Conservation (phyloP, 2,888 invertebrate species). For the Tetropium fuscum region DNA sequence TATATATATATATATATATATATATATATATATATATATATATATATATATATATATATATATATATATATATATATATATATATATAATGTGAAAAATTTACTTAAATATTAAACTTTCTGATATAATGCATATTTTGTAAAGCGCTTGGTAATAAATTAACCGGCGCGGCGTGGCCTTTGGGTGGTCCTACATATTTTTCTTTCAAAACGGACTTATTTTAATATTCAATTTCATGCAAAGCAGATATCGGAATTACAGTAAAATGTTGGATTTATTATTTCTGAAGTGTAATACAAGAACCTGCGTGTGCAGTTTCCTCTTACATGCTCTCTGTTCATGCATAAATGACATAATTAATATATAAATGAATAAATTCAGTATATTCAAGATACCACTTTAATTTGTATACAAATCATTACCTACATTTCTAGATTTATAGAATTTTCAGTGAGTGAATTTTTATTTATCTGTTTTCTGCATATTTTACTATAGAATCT, state of each 20-base stretch:
- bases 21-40: no score
- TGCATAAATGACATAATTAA: neutral
- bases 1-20: no score
- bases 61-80: no score
- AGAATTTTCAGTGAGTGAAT: no score
- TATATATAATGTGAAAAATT: no score
- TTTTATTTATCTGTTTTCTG: no score
- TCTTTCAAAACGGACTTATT: neutral
- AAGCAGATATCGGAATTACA: constrained; percentile 6
- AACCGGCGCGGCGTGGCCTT: constrained; percentile 1
- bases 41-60: no score
- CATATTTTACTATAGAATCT: no score
- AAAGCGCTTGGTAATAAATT: constrained; percentile 27
- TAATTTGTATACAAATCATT: no score
- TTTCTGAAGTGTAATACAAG: constrained; percentile 11
- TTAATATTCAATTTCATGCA: constrained; percentile 18
- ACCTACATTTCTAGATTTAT: no score
- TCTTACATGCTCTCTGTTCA: constrained; percentile 5
- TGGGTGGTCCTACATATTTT: constrained; percentile 34
- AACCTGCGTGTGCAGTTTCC: constrained; percentile 1
- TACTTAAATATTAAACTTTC: constrained; percentile 30
- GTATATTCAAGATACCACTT: no score
- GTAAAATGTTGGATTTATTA: constrained; percentile 16
- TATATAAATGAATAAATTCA: no score
- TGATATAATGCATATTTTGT: constrained; percentile 33